A percentile compares a stretch with the other conserved stretches of the same genome.
phyloP scores from a whole-genome alignment of 2,888 invertebrate species.

The Acrobasis repandana region DNA sequence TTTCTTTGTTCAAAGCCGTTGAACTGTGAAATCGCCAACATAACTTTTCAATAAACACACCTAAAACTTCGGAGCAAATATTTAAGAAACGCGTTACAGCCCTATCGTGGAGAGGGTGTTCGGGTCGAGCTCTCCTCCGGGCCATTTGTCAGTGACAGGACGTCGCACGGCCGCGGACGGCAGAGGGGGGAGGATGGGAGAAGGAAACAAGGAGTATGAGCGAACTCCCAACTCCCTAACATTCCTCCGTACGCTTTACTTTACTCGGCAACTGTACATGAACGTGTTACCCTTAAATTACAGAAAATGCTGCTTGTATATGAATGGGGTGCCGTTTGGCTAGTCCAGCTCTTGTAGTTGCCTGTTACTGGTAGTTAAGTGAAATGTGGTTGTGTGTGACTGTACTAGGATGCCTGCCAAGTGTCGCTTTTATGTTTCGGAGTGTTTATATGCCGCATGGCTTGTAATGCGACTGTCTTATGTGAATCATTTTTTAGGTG shows the following conservation, averaged over 20 bases:
- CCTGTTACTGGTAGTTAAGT: slow-evolving; percentile 24
- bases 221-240: slow-evolving; percentile 44
- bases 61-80: slow-evolving; percentile 16
- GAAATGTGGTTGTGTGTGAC: slow-evolving; percentile 18
- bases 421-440: slow-evolving; percentile 11
- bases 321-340: slow-evolving; percentile 32
- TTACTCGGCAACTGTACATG: slow-evolving; percentile 64
- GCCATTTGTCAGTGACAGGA: slow-evolving; percentile 83
- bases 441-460: slow-evolving; percentile 19
- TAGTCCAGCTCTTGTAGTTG: slow-evolving; percentile 25
- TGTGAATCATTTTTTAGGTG: slow-evolving; percentile 15
- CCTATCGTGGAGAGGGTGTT: slow-evolving; percentile 67
- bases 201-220: slow-evolving; percentile 25
- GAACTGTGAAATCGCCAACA: slow-evolving; percentile 2
- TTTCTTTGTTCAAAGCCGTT: background rate
- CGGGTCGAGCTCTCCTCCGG: slow-evolving; percentile 77
- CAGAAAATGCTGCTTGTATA: slow-evolving; percentile 38
- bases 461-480: slow-evolving; percentile 16
- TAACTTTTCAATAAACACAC: slow-evolving; percentile 2
- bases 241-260: slow-evolving; percentile 62
- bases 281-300: slow-evolving; percentile 58
- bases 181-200: slow-evolving; percentile 14
- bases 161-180: slow-evolving; percentile 55
- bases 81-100: slow-evolving; percentile 33
- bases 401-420: slow-evolving; percentile 17